Base-by-base conservation (phyloP, 53 echinoderm and acorn worm species). In the Apostichopus leukothele region DNA sequence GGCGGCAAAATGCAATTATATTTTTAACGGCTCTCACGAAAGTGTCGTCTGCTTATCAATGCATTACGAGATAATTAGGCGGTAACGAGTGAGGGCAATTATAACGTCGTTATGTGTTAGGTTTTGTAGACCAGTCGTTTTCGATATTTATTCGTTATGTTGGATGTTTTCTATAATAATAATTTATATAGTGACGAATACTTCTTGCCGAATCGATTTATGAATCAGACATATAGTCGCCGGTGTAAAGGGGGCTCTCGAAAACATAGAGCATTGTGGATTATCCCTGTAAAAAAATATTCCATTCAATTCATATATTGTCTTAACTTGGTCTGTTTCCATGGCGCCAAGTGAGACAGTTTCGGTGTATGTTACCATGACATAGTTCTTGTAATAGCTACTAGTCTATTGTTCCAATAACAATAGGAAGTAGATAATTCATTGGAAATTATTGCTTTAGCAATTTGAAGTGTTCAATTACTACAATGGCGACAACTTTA, bases 1-100 rank as follows among this genome's bases (percentile, higher is more conserved):
- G 81, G 81, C 81, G 81, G 55, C 81, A 55, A 81, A 54, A 81
- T 19, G 55, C 59, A 81, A 81, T 81, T 81, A 81, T 81, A 71
- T 59, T 76, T 79, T 81, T 53, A 54, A 55, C 81, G 55, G n/a
- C 54, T 23, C 3, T 39, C 53, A 21, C 21, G 55, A 81, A 53
- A 54, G 20, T 81, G 55, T 81, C 77, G 55, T 81, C 81, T 55
- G 81, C 53, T 81, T 81, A 53, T 81, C 81, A 22, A 52, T 55
- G 18, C 20, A 19, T 71, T 71, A 71, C 71, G 71, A 71, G 71
- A 71, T 71, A 19, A 71, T 71, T 71, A 71, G 71, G 71, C 71
- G 18, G 20, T 71, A 19, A 71, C 20, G 20, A 71, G 18, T 19
- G 20, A 71, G 20, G 18, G 16, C 71, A 71, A 71, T 71, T 71